Percentiles rank a stretch among this genome's conserved stretches.
Evolutionary conservation across 1,140 invertebrate genomes (phyloP).

Genomic region (Mya arenaria): DNA sequence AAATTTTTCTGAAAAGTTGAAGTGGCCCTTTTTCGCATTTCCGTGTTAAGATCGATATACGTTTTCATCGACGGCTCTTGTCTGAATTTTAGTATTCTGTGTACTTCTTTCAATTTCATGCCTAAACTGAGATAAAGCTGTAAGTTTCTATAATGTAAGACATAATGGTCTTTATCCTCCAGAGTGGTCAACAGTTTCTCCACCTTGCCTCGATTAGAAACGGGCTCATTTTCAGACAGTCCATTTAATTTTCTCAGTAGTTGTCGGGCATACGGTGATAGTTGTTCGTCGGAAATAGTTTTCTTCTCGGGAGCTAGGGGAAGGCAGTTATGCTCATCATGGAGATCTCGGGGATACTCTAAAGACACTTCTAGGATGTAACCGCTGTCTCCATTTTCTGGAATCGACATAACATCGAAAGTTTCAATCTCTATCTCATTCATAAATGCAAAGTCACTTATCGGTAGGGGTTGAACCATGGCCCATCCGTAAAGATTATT

Average conservation of each 20-base stretch:
- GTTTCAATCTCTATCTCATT: slow-evolving; percentile 65
- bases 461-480: slow-evolving; percentile 48
- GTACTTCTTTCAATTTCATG: slow-evolving; percentile 55
- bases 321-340: slow-evolving; percentile 82
- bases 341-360: slow-evolving; percentile 78
- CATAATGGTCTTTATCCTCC: slow-evolving; percentile 54
- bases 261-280: slow-evolving; percentile 32
- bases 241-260: slow-evolving; percentile 57
- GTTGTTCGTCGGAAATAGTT: not conserved
- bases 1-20: slow-evolving; percentile 80
- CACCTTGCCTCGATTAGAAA: slow-evolving; percentile 31
- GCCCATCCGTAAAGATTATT: slow-evolving; percentile 25
- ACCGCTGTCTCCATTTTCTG: slow-evolving; percentile 78
- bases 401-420: slow-evolving; percentile 74
- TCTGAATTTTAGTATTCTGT: slow-evolving; percentile 50
- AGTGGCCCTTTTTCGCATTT: slow-evolving; percentile 74
- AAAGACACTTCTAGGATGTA: slow-evolving; percentile 83
- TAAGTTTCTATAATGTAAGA: slow-evolving; percentile 60
- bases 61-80: slow-evolving; percentile 47
- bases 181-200: slow-evolving; percentile 37
- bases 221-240: not conserved
- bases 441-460: slow-evolving; percentile 78
- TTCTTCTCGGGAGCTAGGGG: slow-evolving; percentile 80
- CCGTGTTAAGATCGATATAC: slow-evolving; percentile 61
- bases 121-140: slow-evolving; percentile 56